A percentile compares a stretch with the other conserved stretches of the same genome.
Conservation (phyloP, 2,888 invertebrate genomes). For the Eledona agricola region DNA sequence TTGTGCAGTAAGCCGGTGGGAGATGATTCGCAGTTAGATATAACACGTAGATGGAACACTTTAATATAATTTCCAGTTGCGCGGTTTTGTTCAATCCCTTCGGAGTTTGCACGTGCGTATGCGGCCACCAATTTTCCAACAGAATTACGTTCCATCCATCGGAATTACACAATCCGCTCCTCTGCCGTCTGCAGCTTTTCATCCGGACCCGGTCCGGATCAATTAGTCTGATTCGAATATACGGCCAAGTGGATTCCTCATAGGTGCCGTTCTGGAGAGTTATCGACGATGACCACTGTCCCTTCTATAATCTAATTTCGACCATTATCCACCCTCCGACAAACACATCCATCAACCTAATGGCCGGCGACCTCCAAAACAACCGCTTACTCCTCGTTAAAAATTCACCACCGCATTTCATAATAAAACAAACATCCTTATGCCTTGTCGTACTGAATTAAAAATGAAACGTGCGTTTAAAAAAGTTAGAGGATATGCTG, state of each 20-base stretch:
- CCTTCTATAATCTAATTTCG: constrained; percentile 59
- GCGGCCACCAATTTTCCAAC: constrained; percentile 57
- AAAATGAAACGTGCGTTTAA: constrained; percentile 42
- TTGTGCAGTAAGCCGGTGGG: constrained; percentile 53
- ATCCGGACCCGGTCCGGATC: constrained; percentile 36
- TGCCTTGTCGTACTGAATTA: constrained; percentile 42
- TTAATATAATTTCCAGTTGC: constrained; percentile 61
- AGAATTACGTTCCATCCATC: constrained; percentile 55
- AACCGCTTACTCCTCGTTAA: constrained; percentile 1
- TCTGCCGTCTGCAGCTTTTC: constrained; percentile 42
- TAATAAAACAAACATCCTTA: constrained; percentile 41
- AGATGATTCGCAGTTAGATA: constrained; percentile 50
- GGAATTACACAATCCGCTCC: constrained; percentile 44
- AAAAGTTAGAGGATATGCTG: constrained; percentile 41
- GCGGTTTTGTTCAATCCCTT: constrained; percentile 60
- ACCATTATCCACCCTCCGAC: constrained; percentile 55
- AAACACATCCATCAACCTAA: constrained; percentile 43
- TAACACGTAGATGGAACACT: constrained; percentile 53
- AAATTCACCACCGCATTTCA: constrained; percentile 13
- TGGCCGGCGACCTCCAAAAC: constrained; percentile 10
- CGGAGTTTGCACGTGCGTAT: constrained; percentile 59
- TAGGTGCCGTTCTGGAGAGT: constrained; percentile 54
- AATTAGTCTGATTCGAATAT: constrained; percentile 55
- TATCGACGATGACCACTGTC: constrained; percentile 53
- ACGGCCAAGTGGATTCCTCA: constrained; percentile 53